A percentile compares a stretch with the other conserved stretches of the same genome.
phyloP scores from a whole-genome alignment of 2,797 vertebrate genomes.

The Pseudochirops cupreus region DNA sequence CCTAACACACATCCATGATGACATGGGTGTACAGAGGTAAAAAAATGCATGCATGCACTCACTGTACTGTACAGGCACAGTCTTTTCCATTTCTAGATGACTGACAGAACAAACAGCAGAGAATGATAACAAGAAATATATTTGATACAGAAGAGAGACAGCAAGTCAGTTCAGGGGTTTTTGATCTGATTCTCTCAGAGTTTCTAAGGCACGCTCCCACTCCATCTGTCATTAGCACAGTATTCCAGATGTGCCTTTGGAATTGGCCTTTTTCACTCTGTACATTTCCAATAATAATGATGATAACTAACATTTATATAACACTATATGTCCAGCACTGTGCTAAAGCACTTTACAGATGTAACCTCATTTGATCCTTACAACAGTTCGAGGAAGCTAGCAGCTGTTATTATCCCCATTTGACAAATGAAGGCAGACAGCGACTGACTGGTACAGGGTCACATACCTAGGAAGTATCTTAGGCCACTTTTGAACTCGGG shows the following conservation, averaged over 20 bases:
- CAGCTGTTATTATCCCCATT: background rate
- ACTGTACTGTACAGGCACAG: background rate
- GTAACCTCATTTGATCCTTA: background rate
- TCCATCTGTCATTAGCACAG: background rate
- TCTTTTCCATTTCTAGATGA: background rate
- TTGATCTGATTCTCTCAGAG: background rate
- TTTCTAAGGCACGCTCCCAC: background rate
- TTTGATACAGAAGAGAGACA: background rate
- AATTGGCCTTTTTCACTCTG: background rate
- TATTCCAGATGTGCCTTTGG: background rate
- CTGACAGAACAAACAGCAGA: background rate
- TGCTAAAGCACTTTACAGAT: background rate
- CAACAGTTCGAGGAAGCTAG: background rate
- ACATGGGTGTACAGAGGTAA: background rate
- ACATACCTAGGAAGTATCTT: background rate
- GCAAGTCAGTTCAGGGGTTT: background rate
- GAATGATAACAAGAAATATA: background rate
- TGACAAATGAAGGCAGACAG: background rate
- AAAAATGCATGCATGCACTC: background rate
- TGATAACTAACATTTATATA: background rate
- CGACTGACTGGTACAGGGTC: background rate
- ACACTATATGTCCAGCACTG: background rate
- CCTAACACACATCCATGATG: background rate
- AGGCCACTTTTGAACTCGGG: background rate
- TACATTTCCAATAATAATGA: background rate